Evolutionary conservation across 2,113 vertebrate genomes (phyloP).

Genomic region (Cinclus mexicanus): DNA sequence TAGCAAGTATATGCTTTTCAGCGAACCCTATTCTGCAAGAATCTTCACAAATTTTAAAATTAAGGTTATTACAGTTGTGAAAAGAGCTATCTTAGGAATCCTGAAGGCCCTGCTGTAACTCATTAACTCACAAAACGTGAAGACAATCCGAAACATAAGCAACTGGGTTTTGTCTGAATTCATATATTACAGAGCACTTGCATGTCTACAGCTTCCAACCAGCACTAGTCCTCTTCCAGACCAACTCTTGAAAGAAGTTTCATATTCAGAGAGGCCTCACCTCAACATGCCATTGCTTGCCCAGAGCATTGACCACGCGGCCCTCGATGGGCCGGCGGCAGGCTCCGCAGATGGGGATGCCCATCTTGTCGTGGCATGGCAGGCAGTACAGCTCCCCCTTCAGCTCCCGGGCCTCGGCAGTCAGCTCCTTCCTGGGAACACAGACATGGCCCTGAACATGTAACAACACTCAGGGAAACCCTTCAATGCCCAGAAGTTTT

Average conservation of each 20-base stretch:
- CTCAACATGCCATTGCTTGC: conserved; percentile 82
- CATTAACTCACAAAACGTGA: background rate
- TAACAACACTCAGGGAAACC: background rate
- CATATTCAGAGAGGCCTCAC: conserved; percentile 34
- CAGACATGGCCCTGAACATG: background rate
- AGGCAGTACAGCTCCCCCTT: conserved; percentile 79
- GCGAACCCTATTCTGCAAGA: background rate
- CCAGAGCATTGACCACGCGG: conserved; percentile 77
- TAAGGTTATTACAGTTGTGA: background rate
- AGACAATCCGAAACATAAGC: background rate
- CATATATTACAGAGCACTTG: background rate
- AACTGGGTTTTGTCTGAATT: background rate
- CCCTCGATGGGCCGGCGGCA: conserved; percentile 79
- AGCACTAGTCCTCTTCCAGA: background rate
- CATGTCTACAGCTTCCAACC: background rate
- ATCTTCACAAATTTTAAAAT: background rate
- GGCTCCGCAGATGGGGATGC: conserved; percentile 79
- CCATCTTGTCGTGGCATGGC: conserved; percentile 82
- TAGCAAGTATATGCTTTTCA: background rate
- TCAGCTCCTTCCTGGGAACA: conserved; percentile 78
- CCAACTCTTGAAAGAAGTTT: background rate
- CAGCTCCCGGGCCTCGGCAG: conserved; percentile 75
- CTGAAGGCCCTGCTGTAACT: background rate
- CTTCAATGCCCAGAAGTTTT: background rate
- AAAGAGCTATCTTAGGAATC: background rate